Percentiles rank a stretch among this genome's conserved stretches.
These are phyloP conservation scores for Heterotis niloticus DNA, from an alignment of 2,113 vertebrate species.

Conservation along the genomic window DNA sequence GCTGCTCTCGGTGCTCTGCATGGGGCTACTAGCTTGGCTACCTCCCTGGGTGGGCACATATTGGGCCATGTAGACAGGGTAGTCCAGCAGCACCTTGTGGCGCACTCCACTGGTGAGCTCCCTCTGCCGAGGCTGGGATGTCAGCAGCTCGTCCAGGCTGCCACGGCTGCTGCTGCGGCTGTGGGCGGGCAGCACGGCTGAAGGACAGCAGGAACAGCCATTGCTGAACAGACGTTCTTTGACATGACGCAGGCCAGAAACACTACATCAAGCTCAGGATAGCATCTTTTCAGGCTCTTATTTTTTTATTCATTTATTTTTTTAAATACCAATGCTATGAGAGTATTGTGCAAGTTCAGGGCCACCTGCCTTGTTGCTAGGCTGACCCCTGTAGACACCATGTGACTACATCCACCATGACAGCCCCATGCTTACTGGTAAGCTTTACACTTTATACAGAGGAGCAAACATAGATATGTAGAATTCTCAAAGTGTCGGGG, in stretches of 20 bases:
- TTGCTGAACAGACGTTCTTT: constrained; percentile 13
- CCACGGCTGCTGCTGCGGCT: constrained; percentile 88
- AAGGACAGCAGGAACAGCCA: constrained; percentile 64
- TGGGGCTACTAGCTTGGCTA: constrained; percentile 74
- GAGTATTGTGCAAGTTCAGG: background rate
- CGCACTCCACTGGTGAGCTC: constrained; percentile 64
- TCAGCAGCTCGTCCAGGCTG: constrained; percentile 77
- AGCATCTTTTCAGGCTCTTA: too few species aligned
- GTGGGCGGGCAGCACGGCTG: constrained; percentile 68
- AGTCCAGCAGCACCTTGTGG: constrained; percentile 88
- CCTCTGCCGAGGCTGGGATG: constrained; percentile 72
- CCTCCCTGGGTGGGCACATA: constrained; percentile 71
- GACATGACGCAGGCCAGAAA: too few species aligned
- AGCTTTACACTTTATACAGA: too few species aligned
- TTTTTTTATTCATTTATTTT: too few species aligned
- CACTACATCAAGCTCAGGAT: too few species aligned
- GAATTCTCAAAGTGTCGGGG: too few species aligned
- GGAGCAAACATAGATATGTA: too few species aligned
- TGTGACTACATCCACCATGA: background rate
- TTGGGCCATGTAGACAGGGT: constrained; percentile 88
- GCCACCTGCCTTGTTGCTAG: background rate
- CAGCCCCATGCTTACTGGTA: background rate
- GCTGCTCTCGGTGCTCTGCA: constrained; percentile 81
- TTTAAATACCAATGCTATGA: background rate
- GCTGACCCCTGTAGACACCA: background rate